These are phyloP conservation scores for Zaprionus tsacasi DNA, from an alignment of 1,140 invertebrate genomes.

Conservation along the genomic window DNA sequence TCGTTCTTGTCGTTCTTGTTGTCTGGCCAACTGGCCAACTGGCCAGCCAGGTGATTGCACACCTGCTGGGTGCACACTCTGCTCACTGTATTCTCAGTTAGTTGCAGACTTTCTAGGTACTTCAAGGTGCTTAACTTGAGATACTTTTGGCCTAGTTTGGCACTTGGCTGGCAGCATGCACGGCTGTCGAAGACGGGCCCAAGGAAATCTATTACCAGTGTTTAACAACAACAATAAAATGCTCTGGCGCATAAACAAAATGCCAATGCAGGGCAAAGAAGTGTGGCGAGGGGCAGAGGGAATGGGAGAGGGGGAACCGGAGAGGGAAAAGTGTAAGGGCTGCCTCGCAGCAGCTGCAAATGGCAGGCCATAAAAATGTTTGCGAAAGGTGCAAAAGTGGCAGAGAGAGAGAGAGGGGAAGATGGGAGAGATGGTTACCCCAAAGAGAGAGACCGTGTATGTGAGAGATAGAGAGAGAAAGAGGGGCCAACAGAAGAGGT, in stretches of 20 bases:
- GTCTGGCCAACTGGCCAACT: background rate
- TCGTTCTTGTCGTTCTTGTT: background rate
- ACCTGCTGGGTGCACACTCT: conserved; percentile 16
- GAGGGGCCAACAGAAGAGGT: background rate
- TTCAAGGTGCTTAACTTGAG: conserved; percentile 20
- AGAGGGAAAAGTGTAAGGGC: background rate
- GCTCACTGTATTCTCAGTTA: background rate
- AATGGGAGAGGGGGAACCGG: background rate
- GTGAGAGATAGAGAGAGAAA: background rate
- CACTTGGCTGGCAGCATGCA: background rate
- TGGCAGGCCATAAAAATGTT: conserved; percentile 78
- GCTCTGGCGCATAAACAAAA: conserved; percentile 53
- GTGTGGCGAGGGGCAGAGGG: too few species aligned
- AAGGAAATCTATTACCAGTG: conserved; percentile 74
- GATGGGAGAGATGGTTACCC: too few species aligned
- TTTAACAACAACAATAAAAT: conserved; percentile 78
- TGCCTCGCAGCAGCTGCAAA: conserved; percentile 61
- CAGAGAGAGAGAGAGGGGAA: background rate
- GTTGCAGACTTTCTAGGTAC: conserved; percentile 7
- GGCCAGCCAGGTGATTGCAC: conserved; percentile 20
- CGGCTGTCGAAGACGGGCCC: conserved; percentile 17
- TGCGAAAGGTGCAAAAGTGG: conserved; percentile 52
- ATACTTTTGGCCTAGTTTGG: conserved; percentile 27
- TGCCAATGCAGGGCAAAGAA: background rate
- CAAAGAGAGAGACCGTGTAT: background rate